Evolutionary conservation across 92 coral and sea anemone genomes (phyloP).

Genomic region (Phenganax stokvisi): DNA sequence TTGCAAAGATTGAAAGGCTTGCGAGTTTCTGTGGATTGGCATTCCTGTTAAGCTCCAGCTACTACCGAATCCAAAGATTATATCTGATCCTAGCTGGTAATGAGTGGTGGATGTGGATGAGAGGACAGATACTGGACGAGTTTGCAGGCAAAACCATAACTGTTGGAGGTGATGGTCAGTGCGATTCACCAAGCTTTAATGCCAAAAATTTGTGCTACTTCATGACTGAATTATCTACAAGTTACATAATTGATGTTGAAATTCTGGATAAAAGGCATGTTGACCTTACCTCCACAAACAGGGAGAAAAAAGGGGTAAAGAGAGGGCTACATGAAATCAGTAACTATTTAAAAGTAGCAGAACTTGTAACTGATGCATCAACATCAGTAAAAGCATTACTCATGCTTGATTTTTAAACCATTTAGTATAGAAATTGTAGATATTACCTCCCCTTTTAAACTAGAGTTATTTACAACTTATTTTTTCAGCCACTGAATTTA

Average conservation of each 20-base stretch:
- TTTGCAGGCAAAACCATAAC: conserved; percentile 22
- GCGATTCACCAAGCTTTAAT: conserved; percentile 35
- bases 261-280: conserved; percentile 36
- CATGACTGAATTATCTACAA: conserved; percentile 33
- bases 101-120: conserved; percentile 53
- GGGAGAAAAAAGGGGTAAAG: conserved; percentile 34
- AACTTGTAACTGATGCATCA: too few relatives aligned
- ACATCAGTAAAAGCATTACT: too few relatives aligned
- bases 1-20: conserved; percentile 9
- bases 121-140: conserved; percentile 16
- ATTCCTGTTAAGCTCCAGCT: conserved; percentile 46
- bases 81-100: conserved; percentile 39
- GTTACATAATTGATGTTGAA: conserved; percentile 35
- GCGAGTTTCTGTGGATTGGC: conserved; percentile 29
- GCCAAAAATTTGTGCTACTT: conserved; percentile 54
- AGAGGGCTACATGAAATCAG: not conserved
- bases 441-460: too few relatives aligned
- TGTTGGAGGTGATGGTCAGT: conserved; percentile 25
- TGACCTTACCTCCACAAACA: conserved; percentile 13
- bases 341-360: too few relatives aligned
- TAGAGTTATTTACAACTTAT: too few relatives aligned
- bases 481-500: too few relatives aligned
- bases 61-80: conserved; percentile 40
- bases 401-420: too few relatives aligned
- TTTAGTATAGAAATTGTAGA: too few relatives aligned